phyloP scores from a whole-genome alignment of 2,797 vertebrate species.

The Oryzias dopingdopingensis region DNA sequence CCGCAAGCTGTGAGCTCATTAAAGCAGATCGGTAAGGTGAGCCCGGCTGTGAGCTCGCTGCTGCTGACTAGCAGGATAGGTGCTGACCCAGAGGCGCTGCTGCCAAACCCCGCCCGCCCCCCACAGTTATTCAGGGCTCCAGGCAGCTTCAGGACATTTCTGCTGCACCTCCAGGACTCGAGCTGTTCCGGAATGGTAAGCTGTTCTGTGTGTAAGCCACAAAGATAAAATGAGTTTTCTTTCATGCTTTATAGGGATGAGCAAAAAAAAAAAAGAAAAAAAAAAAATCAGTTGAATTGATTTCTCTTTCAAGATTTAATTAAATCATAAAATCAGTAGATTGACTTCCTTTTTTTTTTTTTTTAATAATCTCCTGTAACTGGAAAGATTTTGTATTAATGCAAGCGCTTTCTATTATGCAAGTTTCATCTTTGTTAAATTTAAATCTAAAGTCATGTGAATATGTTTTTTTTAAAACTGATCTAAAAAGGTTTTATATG shows the following conservation, averaged over 20 bases:
- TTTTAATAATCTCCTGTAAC: too few relatives aligned
- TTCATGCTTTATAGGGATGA: not conserved
- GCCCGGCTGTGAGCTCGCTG: slow-evolving; percentile 22
- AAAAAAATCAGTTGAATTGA: too few relatives aligned
- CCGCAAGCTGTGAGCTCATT: too few relatives aligned
- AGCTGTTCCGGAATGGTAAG: slow-evolving; percentile 30
- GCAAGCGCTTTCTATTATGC: too few relatives aligned
- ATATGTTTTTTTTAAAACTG: not conserved
- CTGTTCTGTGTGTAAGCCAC: not conserved
- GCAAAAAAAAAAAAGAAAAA: too few relatives aligned
- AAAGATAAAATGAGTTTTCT: not conserved
- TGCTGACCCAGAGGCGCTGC: slow-evolving; percentile 46
- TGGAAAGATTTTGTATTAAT: too few relatives aligned
- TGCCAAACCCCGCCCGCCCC: slow-evolving; percentile 50
- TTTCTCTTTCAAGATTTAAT: too few relatives aligned
- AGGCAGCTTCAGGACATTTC: slow-evolving; percentile 5
- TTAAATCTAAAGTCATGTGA: not conserved
- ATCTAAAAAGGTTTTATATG: not conserved
- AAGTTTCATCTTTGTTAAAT: too few relatives aligned
- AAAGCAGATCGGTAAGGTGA: slow-evolving; percentile 39
- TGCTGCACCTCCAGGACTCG: slow-evolving; percentile 26
- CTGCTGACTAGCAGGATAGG: slow-evolving; percentile 63
- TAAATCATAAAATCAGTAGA: too few relatives aligned
- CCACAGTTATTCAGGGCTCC: slow-evolving; percentile 9
- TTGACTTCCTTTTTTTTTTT: too few relatives aligned